Conservation (phyloP, 2,888 invertebrate species). For the Onchidella celtica region DNA sequence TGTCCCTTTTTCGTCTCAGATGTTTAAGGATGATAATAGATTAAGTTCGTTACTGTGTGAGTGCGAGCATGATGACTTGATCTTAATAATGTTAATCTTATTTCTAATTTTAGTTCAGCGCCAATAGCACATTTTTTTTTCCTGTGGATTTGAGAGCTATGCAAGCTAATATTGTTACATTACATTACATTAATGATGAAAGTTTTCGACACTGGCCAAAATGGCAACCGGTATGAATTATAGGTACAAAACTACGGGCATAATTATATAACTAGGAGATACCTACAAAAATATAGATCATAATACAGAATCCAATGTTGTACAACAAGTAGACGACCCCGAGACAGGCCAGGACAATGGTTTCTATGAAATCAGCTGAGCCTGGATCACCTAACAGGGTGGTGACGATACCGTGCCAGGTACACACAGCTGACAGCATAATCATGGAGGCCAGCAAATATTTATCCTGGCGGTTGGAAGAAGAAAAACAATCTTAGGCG, state of each 20-base stretch:
- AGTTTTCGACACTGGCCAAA: background rate
- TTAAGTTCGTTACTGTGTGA: no score
- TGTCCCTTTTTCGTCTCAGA: no score
- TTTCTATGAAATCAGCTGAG: conserved; percentile 70
- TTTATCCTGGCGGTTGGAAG: conserved; percentile 77
- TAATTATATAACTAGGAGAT: conserved; percentile 22
- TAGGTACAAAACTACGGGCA: background rate
- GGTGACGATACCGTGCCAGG: conserved; percentile 78
- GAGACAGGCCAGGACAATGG: conserved; percentile 74
- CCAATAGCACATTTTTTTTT: no score
- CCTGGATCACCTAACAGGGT: conserved; percentile 58
- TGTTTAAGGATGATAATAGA: no score
- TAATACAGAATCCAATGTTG: conserved; percentile 77
- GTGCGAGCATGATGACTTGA: no score
- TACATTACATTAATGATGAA: background rate
- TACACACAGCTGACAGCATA: conserved; percentile 75
- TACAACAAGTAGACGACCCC: conserved; percentile 75
- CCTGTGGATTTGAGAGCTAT: no score
- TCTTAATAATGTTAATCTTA: no score
- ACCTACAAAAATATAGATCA: conserved; percentile 79
- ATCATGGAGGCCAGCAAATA: conserved; percentile 78
- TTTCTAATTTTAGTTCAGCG: no score
- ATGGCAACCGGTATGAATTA: background rate
- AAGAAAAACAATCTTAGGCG: no score
- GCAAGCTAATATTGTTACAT: no score